Evolutionary conservation across 2,113 vertebrate genomes (phyloP), one percentile per base, ranked within the genome.

Genomic region (Dicaeum eximium): DNA sequence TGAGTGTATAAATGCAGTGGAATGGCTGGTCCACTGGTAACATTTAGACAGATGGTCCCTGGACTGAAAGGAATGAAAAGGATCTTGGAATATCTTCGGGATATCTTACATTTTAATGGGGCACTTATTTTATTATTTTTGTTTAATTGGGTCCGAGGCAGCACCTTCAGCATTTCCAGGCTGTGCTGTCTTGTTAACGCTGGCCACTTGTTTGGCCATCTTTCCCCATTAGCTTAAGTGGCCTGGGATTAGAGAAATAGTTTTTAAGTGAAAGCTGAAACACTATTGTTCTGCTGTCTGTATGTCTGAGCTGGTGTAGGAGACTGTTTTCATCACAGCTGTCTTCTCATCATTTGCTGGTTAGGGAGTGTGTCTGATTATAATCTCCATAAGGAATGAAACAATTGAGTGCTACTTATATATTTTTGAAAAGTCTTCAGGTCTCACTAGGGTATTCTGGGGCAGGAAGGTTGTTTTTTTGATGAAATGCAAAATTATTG

Each of bases 1-100:
- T 48, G 92, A 95, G 88, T 61, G 93, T 98, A 98, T 98, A 98
- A 98, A 98, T 98, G 98, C 82, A 78, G 97, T 97, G 98, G 98
- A 98, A 98, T 98, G 98, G 95, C 91, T 86, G 66, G 81, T 94
- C 56, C 0, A 21, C 90, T 71, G 48, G 48, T 95, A 94, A 92
- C 94, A 83, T 97, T 97, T 93, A 95, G 95, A 96, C 97, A 98
- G 97, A 97, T 97, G 97, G 95, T 92, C 40, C 51, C 91, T 95
- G 97, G 97, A 97, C 92, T 95, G 96, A 97, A 79, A 95, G 97
- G 98, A 98, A 98, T 97, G 97, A 61, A 54, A 64, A 84, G 50
- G 77, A 88, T 90, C 85, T 69, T 66, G 74, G 73, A 88, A 88
- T 97, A 93, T 93, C 42, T 48, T 67, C 42, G 60, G 92, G 53